Evolutionary conservation across 2,797 vertebrate species (phyloP), one percentile per base, ranked within the genome.

Genomic region (Sardinella longiceps): DNA sequence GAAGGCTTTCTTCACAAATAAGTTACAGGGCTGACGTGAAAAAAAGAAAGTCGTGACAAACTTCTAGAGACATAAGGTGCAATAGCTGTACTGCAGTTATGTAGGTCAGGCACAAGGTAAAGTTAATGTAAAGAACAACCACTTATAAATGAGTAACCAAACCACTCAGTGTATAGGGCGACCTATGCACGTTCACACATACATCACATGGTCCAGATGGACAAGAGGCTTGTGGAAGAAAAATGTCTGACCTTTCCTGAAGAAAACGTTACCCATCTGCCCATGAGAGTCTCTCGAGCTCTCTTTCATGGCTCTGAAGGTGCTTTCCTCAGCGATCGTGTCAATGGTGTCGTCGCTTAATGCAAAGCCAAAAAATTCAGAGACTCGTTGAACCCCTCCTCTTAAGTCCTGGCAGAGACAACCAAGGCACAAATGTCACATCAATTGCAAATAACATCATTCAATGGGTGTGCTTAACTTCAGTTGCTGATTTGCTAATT

Each of bases 361-460:
- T 81, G 4, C 86, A 48, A 94, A 92, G 39, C 90, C 91, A 4
- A 95, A 91, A 91, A 96, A 96, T 3, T 84, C 86, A 28, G 91
- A 86, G 80, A 95, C 91, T 88, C 92, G 87, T 84, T 90, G 88
- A 83, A 95, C 28, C 66, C 87, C 91, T 58, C 86, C 18, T 0
- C 33, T 81, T 85, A 95, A 93, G 88, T 96, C 90, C 94, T 95
- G 15, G 18, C 30, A 89, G 86, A n/a, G 88, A 88, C 45, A 80
- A 43, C 53, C 3, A 33, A 58, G n/a, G 33, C 4, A 1, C 37
- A 14, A 37, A 63, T 56, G 30, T 66, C 30, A 12, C 14, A 43
- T 39, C 39, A 25, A 37, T 10, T 33, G 15, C 30, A 63, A 43
- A 23, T 77, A 25, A 46, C 20, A 43, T 51, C 10, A 33, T 63